These are phyloP conservation scores for Ganaspis brasiliensis DNA, from an alignment of 2,888 invertebrate genomes.

Conservation along the genomic window DNA sequence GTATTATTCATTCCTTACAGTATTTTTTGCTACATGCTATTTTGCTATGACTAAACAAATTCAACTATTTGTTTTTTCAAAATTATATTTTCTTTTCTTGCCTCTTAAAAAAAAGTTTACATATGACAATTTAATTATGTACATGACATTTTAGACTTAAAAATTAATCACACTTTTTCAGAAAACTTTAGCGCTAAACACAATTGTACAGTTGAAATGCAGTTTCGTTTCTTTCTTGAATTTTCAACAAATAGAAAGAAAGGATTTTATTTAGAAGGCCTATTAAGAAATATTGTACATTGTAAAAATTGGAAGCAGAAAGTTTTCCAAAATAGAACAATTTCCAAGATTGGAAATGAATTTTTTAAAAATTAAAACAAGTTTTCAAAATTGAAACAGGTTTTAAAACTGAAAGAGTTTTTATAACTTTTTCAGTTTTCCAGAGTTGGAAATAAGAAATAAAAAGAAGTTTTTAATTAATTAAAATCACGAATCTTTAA, in stretches of 20 bases:
- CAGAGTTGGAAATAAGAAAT: too few relatives aligned
- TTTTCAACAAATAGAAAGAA: constrained; percentile 5
- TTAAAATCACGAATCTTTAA: too few relatives aligned
- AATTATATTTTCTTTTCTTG: neutral
- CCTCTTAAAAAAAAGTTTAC: neutral
- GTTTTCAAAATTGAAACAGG: too few relatives aligned
- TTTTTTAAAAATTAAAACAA: too few relatives aligned
- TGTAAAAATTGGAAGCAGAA: constrained; percentile 19
- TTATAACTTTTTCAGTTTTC: too few relatives aligned
- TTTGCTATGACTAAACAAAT: neutral
- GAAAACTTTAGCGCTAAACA: neutral
- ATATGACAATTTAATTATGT: too few relatives aligned
- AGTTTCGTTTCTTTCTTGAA: constrained; percentile 11
- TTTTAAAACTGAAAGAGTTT: too few relatives aligned
- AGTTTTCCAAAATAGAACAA: neutral
- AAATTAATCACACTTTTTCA: constrained; percentile 1
- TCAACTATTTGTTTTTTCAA: too few relatives aligned
- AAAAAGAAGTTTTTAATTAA: too few relatives aligned
- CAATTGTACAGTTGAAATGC: neutral
- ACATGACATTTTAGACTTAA: too few relatives aligned
- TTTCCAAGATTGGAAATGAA: too few relatives aligned
- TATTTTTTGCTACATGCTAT: neutral
- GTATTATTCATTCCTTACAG: constrained; percentile 6
- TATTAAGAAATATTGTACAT: neutral
- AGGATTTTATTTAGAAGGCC: neutral